A percentile compares a stretch with the other conserved stretches of the same genome.
These are phyloP conservation scores for Camelus bactrianus DNA, from an alignment of 2,113 vertebrate genomes.

Conservation along the genomic window DNA sequence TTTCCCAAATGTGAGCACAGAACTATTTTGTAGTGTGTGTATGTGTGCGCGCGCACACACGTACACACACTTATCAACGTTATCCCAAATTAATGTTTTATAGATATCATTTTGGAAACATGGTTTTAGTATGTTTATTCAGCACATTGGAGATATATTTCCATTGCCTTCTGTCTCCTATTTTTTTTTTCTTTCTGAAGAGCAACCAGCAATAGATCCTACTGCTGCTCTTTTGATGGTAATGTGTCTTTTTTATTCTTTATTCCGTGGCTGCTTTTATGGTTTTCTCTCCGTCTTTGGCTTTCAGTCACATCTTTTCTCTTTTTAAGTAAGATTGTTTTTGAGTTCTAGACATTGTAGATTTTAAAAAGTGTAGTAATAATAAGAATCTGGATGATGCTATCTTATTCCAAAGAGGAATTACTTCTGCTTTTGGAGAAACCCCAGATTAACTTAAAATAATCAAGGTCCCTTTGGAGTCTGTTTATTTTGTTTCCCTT, in stretches of 20 bases:
- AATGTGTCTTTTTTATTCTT: background rate
- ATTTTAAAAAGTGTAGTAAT: background rate
- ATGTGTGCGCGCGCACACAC: no score
- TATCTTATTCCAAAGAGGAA: background rate
- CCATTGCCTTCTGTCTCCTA: background rate
- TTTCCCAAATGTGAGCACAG: no score
- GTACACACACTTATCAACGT: no score
- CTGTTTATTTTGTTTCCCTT: background rate
- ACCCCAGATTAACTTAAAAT: background rate
- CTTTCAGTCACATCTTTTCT: background rate
- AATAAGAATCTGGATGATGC: background rate
- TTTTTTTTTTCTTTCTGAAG: background rate
- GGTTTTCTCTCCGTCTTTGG: background rate
- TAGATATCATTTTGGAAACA: no score
- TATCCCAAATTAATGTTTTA: no score
- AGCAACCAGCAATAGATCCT: background rate
- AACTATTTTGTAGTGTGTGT: no score
- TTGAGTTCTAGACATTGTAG: background rate
- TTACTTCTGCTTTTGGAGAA: background rate
- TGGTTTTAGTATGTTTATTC: background rate
- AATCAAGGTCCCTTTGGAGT: background rate
- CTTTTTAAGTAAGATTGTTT: constrained; percentile 1
- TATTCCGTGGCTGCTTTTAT: background rate
- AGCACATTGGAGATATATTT: background rate
- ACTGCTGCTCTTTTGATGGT: background rate